Evolutionary conservation across 2,888 invertebrate species (phyloP).

Genomic region (Itoplectis maculator): DNA sequence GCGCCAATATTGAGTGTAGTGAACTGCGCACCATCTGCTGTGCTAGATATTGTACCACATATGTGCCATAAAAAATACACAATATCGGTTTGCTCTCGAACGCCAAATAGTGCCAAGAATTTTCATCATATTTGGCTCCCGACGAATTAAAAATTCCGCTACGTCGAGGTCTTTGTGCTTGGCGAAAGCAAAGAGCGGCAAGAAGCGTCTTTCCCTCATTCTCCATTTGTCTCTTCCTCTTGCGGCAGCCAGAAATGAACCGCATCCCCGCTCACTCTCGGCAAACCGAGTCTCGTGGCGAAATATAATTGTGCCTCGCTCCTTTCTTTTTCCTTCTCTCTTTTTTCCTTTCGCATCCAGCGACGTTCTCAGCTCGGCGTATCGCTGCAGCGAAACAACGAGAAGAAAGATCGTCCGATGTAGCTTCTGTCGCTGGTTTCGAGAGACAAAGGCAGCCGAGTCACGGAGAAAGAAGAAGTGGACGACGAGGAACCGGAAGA

Average conservation of each 20-base stretch:
- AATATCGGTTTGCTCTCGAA: slow-evolving; percentile 4
- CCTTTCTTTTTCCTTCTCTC: slow-evolving; percentile 1
- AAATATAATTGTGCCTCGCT: slow-evolving; percentile 50
- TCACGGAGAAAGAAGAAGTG: slow-evolving; percentile 11
- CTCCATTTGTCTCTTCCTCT: slow-evolving; percentile 16
- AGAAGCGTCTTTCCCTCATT: slow-evolving; percentile 36
- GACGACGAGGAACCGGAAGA: slow-evolving; percentile 24
- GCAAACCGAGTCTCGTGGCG: slow-evolving; percentile 5
- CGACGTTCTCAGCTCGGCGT: background rate
- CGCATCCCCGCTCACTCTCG: slow-evolving; percentile 10
- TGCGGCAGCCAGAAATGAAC: slow-evolving; percentile 38
- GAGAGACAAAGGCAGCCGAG: slow-evolving; percentile 43
- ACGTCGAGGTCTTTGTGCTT: slow-evolving; percentile 5
- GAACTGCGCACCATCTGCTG: background rate
- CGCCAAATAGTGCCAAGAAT: slow-evolving; percentile 25
- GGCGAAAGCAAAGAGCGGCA: background rate
- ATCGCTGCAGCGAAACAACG: slow-evolving; percentile 45
- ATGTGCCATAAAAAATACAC: slow-evolving; percentile 17
- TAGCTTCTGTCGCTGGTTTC: slow-evolving; percentile 23
- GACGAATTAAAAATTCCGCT: slow-evolving; percentile 56
- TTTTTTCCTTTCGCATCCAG: background rate
- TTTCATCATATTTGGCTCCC: slow-evolving; percentile 39
- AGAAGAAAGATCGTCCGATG: slow-evolving; percentile 53
- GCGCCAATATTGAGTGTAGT: background rate
- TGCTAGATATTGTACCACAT: background rate